Evolutionary conservation across 2,113 vertebrate species (phyloP), one percentile per base, ranked within the genome.

Genomic region (Cyanoderma ruficeps): DNA sequence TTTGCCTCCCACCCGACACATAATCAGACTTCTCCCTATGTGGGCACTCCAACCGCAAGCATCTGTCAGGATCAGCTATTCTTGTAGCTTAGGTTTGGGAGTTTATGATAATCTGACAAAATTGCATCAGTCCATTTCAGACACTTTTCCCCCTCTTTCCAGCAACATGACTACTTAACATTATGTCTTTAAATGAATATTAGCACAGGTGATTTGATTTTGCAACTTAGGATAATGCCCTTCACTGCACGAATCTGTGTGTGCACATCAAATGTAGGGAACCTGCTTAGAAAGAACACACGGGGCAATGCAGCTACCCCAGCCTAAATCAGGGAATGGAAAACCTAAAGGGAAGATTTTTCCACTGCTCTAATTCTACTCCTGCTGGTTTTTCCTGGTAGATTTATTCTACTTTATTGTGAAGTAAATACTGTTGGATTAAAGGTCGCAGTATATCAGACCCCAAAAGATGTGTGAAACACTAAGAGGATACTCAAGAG

Each of bases 11-110:
- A 96, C 90, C 83, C 61, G 65, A 89, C 56, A 87, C 80, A 90
- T 56, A 90, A 86, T 91, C 86, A 94, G 86, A 47, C 90, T 93
- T 95, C 94, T 94, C 94, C 88, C 76, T 87, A 21, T 87, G 93
- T 94, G 90, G 93, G 93, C 92, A 93, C 77, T 94, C 90, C 80
- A 87, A 96, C 85, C 3, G 23, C 85, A 95, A 90, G 93, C 93
- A 94, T 94, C 88, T 94, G 94, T 90, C 96, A 82, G 88, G 94
- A 95, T 90, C 95, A 96, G 81, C 90, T 95, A 90, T 93, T 96
- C 93, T 90, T 1, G 41, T 89, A 87, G 7, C 15, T 84, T 67
- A 67, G 90, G 71, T 88, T 90, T 82, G 83, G 72, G 78, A 71
- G 69, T 68, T 96, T 82, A 57, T 89, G 88, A 63, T 93, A 89